These are phyloP conservation scores for Timema cristinae DNA, from an alignment of 2,888 invertebrate species.

Conservation along the genomic window DNA sequence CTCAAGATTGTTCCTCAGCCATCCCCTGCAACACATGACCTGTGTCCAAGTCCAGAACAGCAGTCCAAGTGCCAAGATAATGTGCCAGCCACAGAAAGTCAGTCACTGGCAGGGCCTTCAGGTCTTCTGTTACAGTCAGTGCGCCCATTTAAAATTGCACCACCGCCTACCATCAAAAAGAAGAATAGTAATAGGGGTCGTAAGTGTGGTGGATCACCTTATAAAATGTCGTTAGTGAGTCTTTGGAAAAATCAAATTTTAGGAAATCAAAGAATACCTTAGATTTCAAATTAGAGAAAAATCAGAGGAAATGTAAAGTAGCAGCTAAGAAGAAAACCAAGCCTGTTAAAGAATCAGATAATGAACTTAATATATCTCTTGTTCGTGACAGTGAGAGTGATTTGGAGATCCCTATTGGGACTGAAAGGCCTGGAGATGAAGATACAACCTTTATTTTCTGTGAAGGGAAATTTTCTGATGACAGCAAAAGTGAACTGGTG, in stretches of 20 bases:
- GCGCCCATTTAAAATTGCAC: not conserved
- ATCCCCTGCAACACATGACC: no score
- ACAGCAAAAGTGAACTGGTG: not conserved
- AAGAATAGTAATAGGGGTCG: no score
- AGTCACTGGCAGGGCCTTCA: not conserved
- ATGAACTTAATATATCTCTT: not conserved
- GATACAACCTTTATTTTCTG: not conserved
- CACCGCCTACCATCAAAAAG: not conserved
- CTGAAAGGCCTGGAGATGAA: not conserved
- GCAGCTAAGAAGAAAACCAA: no score
- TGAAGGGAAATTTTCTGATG: conserved; percentile 4
- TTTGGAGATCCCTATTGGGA: not conserved
- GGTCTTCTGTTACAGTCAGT: not conserved
- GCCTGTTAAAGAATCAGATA: not conserved
- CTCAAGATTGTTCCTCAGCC: no score
- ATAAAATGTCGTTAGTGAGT: no score
- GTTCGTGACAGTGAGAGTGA: not conserved
- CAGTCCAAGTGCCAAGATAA: no score
- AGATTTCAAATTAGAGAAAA: no score
- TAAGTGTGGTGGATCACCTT: no score
- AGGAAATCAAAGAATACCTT: no score
- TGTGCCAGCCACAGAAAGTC: no score
- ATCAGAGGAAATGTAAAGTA: not conserved
- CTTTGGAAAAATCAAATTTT: no score
- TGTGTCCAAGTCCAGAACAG: no score